Evolutionary conservation across 2,113 vertebrate species (phyloP).

Genomic region (Alexandromys fortis): DNA sequence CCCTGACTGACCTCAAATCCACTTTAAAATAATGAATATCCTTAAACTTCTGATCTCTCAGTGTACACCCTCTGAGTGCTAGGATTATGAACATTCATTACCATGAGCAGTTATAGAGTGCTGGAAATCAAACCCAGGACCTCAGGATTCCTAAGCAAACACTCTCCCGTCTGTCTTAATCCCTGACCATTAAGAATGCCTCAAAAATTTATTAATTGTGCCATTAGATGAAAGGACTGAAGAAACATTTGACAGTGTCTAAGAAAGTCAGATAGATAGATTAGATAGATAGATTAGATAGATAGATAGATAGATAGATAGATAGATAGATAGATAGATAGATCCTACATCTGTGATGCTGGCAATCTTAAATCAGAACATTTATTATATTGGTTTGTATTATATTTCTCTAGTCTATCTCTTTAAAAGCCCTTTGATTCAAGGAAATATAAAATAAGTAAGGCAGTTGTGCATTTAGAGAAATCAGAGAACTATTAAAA

Average conservation of each 20-base stretch:
- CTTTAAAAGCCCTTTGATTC: background rate
- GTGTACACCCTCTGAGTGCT: background rate
- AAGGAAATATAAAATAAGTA: background rate
- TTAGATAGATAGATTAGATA: background rate
- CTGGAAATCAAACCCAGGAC: background rate
- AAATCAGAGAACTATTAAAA: constrained; percentile 2
- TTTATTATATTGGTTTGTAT: constrained; percentile 2
- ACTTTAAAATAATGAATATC: background rate
- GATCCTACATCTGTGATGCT: background rate
- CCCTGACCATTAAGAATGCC: background rate
- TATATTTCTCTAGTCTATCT: background rate
- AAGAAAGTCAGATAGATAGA: background rate
- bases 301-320: no score
- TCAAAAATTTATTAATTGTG: background rate
- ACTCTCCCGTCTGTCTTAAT: background rate
- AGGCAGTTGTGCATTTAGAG: background rate
- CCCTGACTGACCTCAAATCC: background rate
- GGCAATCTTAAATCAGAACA: background rate
- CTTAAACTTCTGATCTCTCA: background rate
- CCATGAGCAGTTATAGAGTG: background rate
- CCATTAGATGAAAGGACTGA: background rate
- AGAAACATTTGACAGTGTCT: background rate
- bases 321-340: background rate
- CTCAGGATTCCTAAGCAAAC: background rate
- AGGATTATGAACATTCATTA: background rate